Conservation (phyloP, 2,888 invertebrate genomes). For the Stomorhina lunata region DNA sequence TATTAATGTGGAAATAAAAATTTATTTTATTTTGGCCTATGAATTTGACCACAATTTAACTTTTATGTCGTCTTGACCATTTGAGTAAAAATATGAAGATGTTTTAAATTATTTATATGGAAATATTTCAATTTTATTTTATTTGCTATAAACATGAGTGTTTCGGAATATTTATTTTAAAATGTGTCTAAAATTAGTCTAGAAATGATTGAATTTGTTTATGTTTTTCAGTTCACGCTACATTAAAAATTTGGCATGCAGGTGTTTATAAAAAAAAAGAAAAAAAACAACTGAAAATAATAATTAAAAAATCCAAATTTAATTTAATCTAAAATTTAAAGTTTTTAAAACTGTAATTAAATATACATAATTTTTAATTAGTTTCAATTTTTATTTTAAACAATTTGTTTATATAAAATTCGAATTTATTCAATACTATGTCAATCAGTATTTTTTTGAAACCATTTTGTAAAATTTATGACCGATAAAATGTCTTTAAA, state of each 20-base stretch:
- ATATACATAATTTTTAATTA: no score
- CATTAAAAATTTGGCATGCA: not conserved
- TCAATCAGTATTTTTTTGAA: no score
- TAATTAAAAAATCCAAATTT: no score
- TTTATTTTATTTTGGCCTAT: not conserved
- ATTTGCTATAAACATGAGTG: not conserved
- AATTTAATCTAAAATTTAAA: no score
- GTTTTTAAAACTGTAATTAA: no score
- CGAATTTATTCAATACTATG: no score
- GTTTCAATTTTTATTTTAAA: no score
- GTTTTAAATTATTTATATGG: conserved; percentile 9
- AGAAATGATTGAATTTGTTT: not conserved
- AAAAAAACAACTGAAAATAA: no score
- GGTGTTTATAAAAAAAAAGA: no score
- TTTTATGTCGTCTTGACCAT: conserved; percentile 21
- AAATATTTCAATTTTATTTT: not conserved
- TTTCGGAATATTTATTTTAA: conserved; percentile 38
- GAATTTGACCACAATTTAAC: conserved; percentile 8
- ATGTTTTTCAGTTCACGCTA: not conserved
- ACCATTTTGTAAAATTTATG: no score
- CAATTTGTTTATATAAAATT: no score
- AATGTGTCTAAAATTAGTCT: conserved; percentile 32
- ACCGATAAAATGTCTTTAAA: no score
- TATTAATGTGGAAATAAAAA: conserved; percentile 18
- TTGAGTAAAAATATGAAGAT: conserved; percentile 15